Evolutionary conservation across 2,888 invertebrate species (phyloP).

Genomic region (Strigamia transsilvanica): DNA sequence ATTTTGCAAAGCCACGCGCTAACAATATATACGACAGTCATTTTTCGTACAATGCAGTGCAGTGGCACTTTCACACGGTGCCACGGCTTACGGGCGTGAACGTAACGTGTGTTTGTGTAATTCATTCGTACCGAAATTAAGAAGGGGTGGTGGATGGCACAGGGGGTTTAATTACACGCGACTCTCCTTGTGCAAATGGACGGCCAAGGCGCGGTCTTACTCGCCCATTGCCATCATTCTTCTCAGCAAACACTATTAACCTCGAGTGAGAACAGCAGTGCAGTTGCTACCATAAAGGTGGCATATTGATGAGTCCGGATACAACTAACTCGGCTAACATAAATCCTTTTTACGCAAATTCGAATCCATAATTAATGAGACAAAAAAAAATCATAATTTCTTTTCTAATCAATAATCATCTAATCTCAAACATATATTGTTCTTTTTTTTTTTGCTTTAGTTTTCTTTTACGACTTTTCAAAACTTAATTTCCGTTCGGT

Average conservation of each 20-base stretch:
- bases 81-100: conserved; percentile 42
- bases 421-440: not conserved
- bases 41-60: not conserved
- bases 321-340: conserved; percentile 42
- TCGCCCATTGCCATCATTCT: conserved; percentile 47
- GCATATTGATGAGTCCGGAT: conserved; percentile 34
- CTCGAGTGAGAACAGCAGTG: conserved; percentile 43
- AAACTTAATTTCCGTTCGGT: conserved; percentile 31
- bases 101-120: conserved; percentile 37
- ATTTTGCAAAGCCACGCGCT: not conserved
- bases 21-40: conserved; percentile 10
- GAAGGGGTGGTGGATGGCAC: conserved; percentile 28
- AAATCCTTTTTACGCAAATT: not conserved
- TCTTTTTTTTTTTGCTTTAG: not conserved
- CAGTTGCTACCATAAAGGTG: conserved; percentile 31
- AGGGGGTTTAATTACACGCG: conserved; percentile 41
- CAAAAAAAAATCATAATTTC: not conserved
- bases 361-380: not conserved
- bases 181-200: conserved; percentile 48
- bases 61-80: conserved; percentile 21
- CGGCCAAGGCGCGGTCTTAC: conserved; percentile 35
- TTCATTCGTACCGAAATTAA: conserved; percentile 33
- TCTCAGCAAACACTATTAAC: conserved; percentile 45
- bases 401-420: not conserved
- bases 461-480: not conserved